These are phyloP conservation scores for Eledona agricola DNA, from an alignment of 2,888 invertebrate species.

Conservation along the genomic window DNA sequence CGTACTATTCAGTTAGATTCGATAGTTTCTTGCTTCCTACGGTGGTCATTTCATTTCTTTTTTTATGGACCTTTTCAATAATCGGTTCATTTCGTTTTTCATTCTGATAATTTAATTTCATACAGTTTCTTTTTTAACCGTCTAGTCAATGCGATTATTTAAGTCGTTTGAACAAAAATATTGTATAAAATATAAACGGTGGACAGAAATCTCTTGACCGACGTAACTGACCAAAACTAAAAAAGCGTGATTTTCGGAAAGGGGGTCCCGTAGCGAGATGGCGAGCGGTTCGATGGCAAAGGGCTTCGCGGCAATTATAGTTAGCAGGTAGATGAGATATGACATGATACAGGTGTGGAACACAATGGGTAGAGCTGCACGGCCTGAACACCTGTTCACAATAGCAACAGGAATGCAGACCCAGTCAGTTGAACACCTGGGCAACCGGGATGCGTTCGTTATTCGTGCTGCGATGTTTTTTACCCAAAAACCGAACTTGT, in stretches of 20 bases:
- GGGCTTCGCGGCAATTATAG: slow-evolving; percentile 41
- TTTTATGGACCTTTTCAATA: no score
- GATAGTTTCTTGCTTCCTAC: slow-evolving; percentile 9
- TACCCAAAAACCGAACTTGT: slow-evolving; percentile 26
- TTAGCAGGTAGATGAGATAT: slow-evolving; percentile 57
- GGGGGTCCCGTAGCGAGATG: slow-evolving; percentile 16
- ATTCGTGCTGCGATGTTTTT: slow-evolving; percentile 31
- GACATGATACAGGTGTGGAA: slow-evolving; percentile 60
- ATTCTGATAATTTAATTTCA: no score
- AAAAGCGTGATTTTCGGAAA: slow-evolving; percentile 9
- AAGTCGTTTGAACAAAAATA: no score
- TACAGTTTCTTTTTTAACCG: no score
- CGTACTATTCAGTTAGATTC: no score
- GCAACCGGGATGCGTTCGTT: slow-evolving; percentile 41
- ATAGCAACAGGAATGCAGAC: slow-evolving; percentile 58
- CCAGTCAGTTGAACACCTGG: slow-evolving; percentile 56
- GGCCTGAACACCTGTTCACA: slow-evolving; percentile 55
- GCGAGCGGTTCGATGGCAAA: slow-evolving; percentile 24
- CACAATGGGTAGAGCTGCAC: slow-evolving; percentile 48
- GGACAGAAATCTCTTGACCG: no score
- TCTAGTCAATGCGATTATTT: no score
- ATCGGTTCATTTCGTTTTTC: no score
- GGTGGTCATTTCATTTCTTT: slow-evolving; percentile 4
- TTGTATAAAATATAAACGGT: no score
- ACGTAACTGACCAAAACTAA: no score